phyloP scores from a whole-genome alignment of 2,113 vertebrate genomes.

The Pseudois nayaur region DNA sequence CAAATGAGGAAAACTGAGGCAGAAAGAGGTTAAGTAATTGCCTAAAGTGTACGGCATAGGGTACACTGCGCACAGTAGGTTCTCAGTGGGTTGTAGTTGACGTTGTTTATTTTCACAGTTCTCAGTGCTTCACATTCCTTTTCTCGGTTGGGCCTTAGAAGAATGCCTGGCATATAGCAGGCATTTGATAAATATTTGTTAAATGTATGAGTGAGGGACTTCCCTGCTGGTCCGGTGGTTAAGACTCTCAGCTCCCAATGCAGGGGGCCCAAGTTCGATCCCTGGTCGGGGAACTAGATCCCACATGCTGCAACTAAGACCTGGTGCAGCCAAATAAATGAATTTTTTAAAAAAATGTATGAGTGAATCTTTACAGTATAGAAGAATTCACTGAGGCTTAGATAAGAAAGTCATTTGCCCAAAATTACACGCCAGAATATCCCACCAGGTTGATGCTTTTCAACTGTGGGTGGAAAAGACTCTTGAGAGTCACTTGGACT shows the following conservation, averaged over 20 bases:
- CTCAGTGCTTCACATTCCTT: neutral
- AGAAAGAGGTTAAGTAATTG: neutral
- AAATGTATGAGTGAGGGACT: neutral
- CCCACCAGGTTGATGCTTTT: neutral
- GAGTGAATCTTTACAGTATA: neutral
- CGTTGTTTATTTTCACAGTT: neutral
- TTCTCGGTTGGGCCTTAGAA: neutral
- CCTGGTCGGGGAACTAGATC: no score
- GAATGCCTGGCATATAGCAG: neutral
- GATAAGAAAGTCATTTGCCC: neutral
- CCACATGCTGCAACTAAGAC: no score
- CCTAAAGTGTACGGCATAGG: no score
- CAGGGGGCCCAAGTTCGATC: no score
- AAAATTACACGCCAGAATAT: neutral
- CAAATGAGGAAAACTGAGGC: neutral
- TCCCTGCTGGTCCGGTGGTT: no score
- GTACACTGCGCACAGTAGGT: neutral
- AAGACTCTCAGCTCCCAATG: no score
- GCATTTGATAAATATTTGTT: neutral
- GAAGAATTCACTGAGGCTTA: neutral
- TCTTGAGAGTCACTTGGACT: neutral
- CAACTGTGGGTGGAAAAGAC: neutral
- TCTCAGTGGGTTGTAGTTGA: neutral
- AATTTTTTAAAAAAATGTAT: neutral
- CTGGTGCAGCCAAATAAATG: no score